Evolutionary conservation across 2,888 invertebrate genomes (phyloP).

Genomic region (Apodemia hepburni): DNA sequence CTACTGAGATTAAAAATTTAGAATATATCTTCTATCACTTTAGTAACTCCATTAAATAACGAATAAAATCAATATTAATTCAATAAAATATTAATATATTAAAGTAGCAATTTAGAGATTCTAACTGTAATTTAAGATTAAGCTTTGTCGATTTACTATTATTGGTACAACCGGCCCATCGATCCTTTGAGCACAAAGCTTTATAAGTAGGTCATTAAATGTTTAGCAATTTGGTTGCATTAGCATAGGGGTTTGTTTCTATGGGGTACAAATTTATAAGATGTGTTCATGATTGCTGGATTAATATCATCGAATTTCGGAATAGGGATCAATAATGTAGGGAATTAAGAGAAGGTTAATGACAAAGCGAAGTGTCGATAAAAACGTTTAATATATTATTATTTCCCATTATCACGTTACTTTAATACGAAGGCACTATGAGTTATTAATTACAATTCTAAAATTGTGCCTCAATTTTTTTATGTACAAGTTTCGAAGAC

Average conservation of each 20-base stretch:
- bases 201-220: slow-evolving; percentile 61
- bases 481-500: neutral
- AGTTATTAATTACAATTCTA: slow-evolving; percentile 39
- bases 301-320: slow-evolving; percentile 39
- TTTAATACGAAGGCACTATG: slow-evolving; percentile 58
- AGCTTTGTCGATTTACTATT: slow-evolving; percentile 21
- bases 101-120: neutral
- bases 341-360: slow-evolving; percentile 22
- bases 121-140: neutral
- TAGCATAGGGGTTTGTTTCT: slow-evolving; percentile 59
- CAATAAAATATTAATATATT: no score
- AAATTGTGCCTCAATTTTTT: slow-evolving; percentile 47
- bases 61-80: no score
- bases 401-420: slow-evolving; percentile 63
- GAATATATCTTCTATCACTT: no score
- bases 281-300: slow-evolving; percentile 45
- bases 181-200: slow-evolving; percentile 42
- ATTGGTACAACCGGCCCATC: slow-evolving; percentile 36
- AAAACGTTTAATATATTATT: slow-evolving; percentile 42
- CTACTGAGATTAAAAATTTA: no score
- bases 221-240: slow-evolving; percentile 53
- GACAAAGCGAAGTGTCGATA: slow-evolving; percentile 32
- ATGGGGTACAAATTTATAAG: slow-evolving; percentile 37
- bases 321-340: slow-evolving; percentile 26
- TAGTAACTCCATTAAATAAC: no score